Base-by-base conservation (phyloP, 2,888 invertebrate genomes). In the Sesamia inferens region DNA sequence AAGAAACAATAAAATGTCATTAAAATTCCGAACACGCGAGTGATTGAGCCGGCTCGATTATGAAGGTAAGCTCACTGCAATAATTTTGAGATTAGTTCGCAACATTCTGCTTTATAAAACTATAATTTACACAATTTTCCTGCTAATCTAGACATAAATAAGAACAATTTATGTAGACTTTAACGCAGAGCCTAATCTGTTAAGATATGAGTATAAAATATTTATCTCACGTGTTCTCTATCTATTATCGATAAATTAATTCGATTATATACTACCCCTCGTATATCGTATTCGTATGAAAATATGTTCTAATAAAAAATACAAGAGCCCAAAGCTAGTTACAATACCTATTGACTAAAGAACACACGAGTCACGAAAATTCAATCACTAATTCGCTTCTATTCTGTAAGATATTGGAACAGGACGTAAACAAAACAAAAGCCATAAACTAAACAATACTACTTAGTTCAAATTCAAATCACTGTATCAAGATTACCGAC, bases 11-110 rank as follows among this genome's bases (percentile, higher is more conserved):
- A 57, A 64, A 13, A 68, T 24, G 13, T 80, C 14, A 57, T 79
- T 81, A 51, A 44, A 65, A 79, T 79, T 79, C 76, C 51, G 42
- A 61, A 61, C 79, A 79, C 67, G 81, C 44, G 19, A 62, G 3
- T 11, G 54, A 64, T 69, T 47, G 42, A 57, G 39, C 19, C 62
- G 22, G 19, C 14, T 48, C 55, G 24, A 54, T 22, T 68, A n/a
- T 61, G 31, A 31, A 55, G 75, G 57, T 69, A 44, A 69, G 42
- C 63, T 44, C 24, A 19, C 55, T 58, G 51, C 8, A 31, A 42
- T 44, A 13, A 51, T 55, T 73, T 73, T 47, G 2, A 59, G 74
- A 80, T 78, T 58, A 74, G 58, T 16, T 48, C 62, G 10, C 55
- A 42, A 24, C 6, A n/a, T 44, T 68, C 47, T 64, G 47, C 39